Base-by-base conservation (phyloP, 37 sponge, comb jelly and placozoan genomes). In the Haliclona indistincta region DNA sequence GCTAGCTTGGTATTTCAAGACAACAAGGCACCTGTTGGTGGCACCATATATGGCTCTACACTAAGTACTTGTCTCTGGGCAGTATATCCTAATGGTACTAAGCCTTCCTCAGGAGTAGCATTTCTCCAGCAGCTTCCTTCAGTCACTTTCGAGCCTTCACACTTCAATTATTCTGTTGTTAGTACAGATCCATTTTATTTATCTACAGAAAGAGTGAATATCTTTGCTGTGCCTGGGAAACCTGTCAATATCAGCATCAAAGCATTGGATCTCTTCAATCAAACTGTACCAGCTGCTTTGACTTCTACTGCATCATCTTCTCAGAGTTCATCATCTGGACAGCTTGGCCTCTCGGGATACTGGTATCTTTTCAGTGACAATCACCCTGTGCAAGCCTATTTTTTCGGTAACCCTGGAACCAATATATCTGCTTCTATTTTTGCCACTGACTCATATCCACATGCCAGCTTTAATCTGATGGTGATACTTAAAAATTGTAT, bases 61-160 rank as follows among this genome's bases (percentile, higher is more conserved):
- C 71, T 83, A 3, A 3, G 41, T 6, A 36, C 63, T 7, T 83
- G 84, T 29, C 71, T 76, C 41, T 83, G 84, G 84, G 44, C 63
- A n/a, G n/a, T n/a, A n/a, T 58, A 58, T 20, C n/a, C 22, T 20
- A 7, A 8, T 25, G 6, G 11, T 6, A 58, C 22, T 58, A 26
- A 58, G 11, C n/a, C n/a, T n/a, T n/a, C n/a, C n/a, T n/a, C n/a
- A n/a, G 68, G 55, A 20, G 17, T 0, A 20, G 23, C 61, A 35
- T 40, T 56, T 8, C 43, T 40, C 33, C 41, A 51, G 15, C 34
- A 54, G 22, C 28, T 73, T 7, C n/a, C 34, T 2, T 5, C 22
- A 20, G 4, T 73, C 5, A 15, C 30, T 49, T 73, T 73, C 35
- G 56, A 56, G 19, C 74, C 43, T 22, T 22, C 54, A 25, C 74